Base-by-base conservation (phyloP, 1,140 invertebrate species). In the Vanessa atalanta region DNA sequence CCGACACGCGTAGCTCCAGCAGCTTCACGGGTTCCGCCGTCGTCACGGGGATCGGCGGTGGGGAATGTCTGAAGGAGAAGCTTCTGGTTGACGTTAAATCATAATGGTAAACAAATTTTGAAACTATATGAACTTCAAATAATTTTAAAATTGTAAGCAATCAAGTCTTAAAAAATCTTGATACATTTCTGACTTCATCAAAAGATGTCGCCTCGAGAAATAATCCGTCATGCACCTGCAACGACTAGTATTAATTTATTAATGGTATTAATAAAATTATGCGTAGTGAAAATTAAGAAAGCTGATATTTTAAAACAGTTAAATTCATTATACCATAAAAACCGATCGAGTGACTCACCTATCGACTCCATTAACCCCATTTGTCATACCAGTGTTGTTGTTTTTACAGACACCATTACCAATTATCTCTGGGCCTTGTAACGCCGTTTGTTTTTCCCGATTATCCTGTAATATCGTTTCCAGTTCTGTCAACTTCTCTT, bases 401-500 rank as follows among this genome's bases (percentile, higher is more conserved):
- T 91, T 93, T 75, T 93, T 93, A 74, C 87, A 90, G 20, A 90
- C 86, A 0, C 92, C 92, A 66, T 93, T 93, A 7, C 88, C 86
- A 47, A 91, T 93, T n/a, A 91, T 94, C 84, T 92, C 94, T 23
- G 90, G 92, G 57, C 90, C 94, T 79, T 92, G 91, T 15, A 93
- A 65, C 60, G 93, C 93, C 0, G 93, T 87, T 75, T 95, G 93
- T 82, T 94, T 95, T 81, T 95, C 95, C 85, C 96, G 94, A 70
- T 94, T 95, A 53, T 96, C 96, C 83, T 95, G 95, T 26, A 97
- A 91, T 26, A 94, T 93, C 15, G 93, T 92, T 90, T 98, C 97
- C 60, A 98, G 87, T 77, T 98, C 97, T 3, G 93, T 94, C 47
- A 97, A 87, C 76, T 97, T 96, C 71, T 95, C 95, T 76, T 96